A percentile compares a stretch with the other conserved stretches of the same genome.
Evolutionary conservation across 2,113 vertebrate genomes (phyloP).

Genomic region (Tychaedon coryphoeus): DNA sequence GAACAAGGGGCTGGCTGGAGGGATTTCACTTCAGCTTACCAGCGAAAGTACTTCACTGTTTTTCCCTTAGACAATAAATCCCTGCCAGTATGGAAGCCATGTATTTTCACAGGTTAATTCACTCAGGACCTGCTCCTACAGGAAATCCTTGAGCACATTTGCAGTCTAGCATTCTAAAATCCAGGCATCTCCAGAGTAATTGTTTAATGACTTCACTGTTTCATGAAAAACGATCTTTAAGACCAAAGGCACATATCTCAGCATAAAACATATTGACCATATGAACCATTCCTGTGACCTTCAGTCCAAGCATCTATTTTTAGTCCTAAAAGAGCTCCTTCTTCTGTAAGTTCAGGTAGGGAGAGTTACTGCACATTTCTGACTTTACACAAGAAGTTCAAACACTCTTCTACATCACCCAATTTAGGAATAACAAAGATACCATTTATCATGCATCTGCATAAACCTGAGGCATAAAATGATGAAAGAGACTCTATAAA

Average conservation of each 20-base stretch:
- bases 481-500: neutral
- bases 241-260: neutral
- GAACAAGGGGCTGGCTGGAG: neutral
- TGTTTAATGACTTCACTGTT: neutral
- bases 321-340: neutral
- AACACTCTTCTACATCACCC: neutral
- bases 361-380: neutral
- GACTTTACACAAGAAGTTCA: neutral
- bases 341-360: neutral
- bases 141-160: neutral
- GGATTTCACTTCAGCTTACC: neutral
- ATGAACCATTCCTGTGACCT: neutral
- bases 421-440: neutral
- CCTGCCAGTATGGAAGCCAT: neutral
- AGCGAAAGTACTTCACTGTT: neutral
- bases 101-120: neutral
- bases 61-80: neutral
- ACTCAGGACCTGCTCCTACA: neutral
- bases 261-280: neutral
- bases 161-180: neutral
- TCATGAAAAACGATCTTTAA: neutral
- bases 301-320: neutral
- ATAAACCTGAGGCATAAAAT: neutral
- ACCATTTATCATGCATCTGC: neutral
- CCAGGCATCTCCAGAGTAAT: neutral